Evolutionary conservation across 1,140 invertebrate genomes (phyloP).

Genomic region (Philotrypesis tridentata): DNA sequence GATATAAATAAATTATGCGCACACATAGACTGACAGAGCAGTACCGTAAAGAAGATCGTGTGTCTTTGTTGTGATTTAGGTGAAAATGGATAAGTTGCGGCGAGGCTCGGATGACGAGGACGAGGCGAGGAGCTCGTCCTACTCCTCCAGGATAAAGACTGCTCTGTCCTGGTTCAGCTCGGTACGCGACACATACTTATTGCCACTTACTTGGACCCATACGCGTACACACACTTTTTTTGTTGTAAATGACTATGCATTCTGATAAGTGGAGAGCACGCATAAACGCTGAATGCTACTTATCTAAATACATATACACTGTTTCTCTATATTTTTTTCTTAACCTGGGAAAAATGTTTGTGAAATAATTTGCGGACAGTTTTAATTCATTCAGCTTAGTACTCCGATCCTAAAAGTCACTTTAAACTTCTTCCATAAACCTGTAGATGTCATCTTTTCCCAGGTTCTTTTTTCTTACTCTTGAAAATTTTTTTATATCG

Average conservation of each 20-base stretch:
- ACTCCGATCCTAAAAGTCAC: neutral
- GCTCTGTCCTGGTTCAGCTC: slow-evolving; percentile 72
- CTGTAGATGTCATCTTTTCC: neutral
- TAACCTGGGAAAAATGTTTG: neutral
- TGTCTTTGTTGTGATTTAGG: slow-evolving; percentile 72
- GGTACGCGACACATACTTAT: slow-evolving; percentile 71
- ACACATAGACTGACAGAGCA: slow-evolving; percentile 29
- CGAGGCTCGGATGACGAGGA: slow-evolving; percentile 68
- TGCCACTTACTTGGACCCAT: slow-evolving; percentile 71
- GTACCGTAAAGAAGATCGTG: slow-evolving; percentile 50
- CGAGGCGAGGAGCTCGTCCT: slow-evolving; percentile 67
- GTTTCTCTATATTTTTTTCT: slow-evolving; percentile 6
- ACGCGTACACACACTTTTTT: slow-evolving; percentile 46
- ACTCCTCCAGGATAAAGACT: slow-evolving; percentile 68
- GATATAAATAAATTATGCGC: slow-evolving; percentile 11
- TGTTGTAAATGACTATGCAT: neutral
- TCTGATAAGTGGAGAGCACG: slow-evolving; percentile 16
- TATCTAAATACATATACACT: slow-evolving; percentile 13
- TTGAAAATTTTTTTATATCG: neutral
- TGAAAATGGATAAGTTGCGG: slow-evolving; percentile 72
- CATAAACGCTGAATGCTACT: slow-evolving; percentile 1
- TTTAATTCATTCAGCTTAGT: neutral
- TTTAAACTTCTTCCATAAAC: neutral
- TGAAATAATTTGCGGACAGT: neutral
- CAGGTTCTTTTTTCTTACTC: neutral